Evolutionary conservation across 2,888 invertebrate species (phyloP).

Genomic region (Gastrophysa polygoni): DNA sequence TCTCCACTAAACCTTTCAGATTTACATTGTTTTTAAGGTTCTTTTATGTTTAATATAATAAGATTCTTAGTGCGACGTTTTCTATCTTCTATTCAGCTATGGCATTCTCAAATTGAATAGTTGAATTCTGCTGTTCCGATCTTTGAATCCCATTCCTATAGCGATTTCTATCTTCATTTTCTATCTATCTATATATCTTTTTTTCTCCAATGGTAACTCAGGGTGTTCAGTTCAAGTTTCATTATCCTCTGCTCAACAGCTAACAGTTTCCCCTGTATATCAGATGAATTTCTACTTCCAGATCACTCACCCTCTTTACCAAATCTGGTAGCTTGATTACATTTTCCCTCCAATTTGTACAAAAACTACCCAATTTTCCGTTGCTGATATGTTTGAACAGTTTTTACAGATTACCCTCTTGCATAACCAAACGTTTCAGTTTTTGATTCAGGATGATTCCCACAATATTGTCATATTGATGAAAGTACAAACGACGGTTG

Average conservation of each 20-base stretch:
- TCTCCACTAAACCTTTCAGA: neutral
- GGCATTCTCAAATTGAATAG: slow-evolving; percentile 5
- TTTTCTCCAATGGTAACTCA: slow-evolving; percentile 8
- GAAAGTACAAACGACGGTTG: no score
- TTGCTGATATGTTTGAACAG: no score
- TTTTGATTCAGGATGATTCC: no score
- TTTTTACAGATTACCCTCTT: no score
- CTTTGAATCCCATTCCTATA: neutral
- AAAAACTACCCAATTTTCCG: no score
- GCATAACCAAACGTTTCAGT: no score
- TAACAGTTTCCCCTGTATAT: slow-evolving; percentile 5
- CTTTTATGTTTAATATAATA: slow-evolving; percentile 1
- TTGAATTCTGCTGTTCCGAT: neutral
- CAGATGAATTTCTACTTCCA: slow-evolving; percentile 8
- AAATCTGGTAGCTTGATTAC: slow-evolving; percentile 11
- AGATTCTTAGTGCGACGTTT: slow-evolving; percentile 1
- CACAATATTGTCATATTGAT: no score
- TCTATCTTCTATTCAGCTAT: slow-evolving; percentile 5
- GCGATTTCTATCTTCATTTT: neutral
- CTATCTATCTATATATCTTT: neutral
- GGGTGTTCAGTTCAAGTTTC: slow-evolving; percentile 2
- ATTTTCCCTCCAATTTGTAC: slow-evolving; percentile 9
- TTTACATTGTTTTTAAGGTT: slow-evolving; percentile 3
- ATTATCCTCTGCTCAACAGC: slow-evolving; percentile 12
- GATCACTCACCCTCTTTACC: slow-evolving; percentile 13